phyloP scores from a whole-genome alignment of 2,797 vertebrate genomes.

The Lacerta bilineata region DNA sequence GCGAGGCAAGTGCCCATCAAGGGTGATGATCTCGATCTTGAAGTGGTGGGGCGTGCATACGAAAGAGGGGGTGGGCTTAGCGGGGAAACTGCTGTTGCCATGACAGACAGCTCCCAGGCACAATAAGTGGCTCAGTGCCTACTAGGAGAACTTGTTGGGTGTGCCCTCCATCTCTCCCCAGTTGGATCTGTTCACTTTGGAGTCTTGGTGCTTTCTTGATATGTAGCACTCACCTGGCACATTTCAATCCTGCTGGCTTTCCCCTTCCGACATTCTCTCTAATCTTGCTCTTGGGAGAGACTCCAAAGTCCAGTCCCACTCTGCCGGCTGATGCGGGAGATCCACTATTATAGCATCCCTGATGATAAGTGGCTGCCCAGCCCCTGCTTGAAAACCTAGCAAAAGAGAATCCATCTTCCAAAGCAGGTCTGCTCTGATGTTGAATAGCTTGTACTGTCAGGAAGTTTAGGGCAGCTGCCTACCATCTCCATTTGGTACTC shows the following conservation, averaged over 20 bases:
- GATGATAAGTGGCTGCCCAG: not conserved
- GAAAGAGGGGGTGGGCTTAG: not conserved
- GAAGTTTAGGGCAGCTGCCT: not conserved
- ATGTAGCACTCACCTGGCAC: not conserved
- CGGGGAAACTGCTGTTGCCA: not conserved
- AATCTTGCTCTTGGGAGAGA: not conserved
- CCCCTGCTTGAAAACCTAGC: too few species aligned
- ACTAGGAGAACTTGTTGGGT: not conserved
- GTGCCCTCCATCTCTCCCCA: not conserved
- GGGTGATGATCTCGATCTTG: not conserved
- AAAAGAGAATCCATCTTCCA: not conserved
- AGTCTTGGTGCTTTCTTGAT: not conserved
- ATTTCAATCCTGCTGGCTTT: not conserved
- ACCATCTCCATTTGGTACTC: too few species aligned
- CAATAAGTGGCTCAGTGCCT: not conserved
- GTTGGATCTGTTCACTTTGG: not conserved
- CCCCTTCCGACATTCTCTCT: not conserved
- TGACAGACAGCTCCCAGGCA: slow-evolving; percentile 9
- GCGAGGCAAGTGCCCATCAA: slow-evolving; percentile 13
- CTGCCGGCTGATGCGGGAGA: not conserved
- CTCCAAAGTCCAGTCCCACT: not conserved
- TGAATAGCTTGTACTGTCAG: not conserved
- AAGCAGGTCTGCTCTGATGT: not conserved
- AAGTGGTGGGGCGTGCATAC: not conserved
- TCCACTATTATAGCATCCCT: not conserved